A percentile compares a stretch with the other conserved stretches of the same genome.
These are phyloP conservation scores for Muscidifurax raptorellus DNA, from an alignment of 1,140 invertebrate species.

Conservation along the genomic window DNA sequence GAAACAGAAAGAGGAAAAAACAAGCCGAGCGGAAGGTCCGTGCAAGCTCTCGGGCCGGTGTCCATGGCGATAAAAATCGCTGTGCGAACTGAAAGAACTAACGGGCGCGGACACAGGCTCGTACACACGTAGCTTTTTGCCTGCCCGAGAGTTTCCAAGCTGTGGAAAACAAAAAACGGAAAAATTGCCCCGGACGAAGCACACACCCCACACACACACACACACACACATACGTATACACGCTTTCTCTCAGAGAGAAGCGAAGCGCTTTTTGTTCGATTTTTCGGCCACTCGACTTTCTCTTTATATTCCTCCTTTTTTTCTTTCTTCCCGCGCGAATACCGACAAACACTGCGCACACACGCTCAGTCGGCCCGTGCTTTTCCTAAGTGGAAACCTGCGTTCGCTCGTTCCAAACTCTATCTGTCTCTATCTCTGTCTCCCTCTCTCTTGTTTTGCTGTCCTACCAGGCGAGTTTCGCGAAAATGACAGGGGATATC, in stretches of 20 bases:
- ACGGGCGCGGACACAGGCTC: background rate
- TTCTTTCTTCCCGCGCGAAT: background rate
- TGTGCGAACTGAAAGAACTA: slow-evolving; percentile 14
- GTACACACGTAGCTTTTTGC: slow-evolving; percentile 10
- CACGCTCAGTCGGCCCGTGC: slow-evolving; percentile 14
- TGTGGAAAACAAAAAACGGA: slow-evolving; percentile 28
- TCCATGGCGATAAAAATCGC: slow-evolving; percentile 24
- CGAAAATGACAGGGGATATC: slow-evolving; percentile 54
- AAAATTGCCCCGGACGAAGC: background rate
- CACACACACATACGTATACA: background rate
- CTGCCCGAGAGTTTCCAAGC: slow-evolving; percentile 29
- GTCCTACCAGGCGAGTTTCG: slow-evolving; percentile 15
- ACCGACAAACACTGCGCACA: background rate
- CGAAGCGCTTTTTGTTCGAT: slow-evolving; percentile 52
- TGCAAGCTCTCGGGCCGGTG: background rate
- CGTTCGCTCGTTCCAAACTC: slow-evolving; percentile 50
- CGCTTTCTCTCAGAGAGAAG: background rate
- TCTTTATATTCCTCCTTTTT: background rate
- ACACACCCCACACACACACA: no score
- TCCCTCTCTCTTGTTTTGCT: slow-evolving; percentile 51
- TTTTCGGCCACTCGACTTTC: slow-evolving; percentile 53
- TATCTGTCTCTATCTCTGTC: background rate
- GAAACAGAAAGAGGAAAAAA: slow-evolving; percentile 22
- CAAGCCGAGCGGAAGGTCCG: background rate
- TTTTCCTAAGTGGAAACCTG: slow-evolving; percentile 60